Evolutionary conservation across 2,797 vertebrate species (phyloP).

Genomic region (Anniella stebbinsi): DNA sequence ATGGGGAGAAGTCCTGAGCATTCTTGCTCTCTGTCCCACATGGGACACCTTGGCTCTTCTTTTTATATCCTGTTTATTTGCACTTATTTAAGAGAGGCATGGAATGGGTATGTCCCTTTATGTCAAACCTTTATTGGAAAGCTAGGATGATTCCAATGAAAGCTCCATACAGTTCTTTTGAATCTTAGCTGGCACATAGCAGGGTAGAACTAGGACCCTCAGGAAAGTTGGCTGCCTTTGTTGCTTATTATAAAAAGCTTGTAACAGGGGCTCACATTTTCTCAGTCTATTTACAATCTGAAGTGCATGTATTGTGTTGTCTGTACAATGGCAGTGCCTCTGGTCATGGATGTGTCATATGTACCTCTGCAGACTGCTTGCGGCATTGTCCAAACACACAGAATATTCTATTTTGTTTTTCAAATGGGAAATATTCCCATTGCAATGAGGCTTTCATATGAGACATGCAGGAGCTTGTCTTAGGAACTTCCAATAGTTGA

Average conservation of each 20-base stretch:
- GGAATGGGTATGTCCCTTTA: not conserved
- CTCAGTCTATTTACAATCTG: not conserved
- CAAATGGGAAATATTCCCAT: constrained; percentile 3
- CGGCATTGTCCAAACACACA: not conserved
- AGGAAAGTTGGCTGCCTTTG: not conserved
- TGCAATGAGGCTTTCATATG: not conserved
- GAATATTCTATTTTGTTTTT: not conserved
- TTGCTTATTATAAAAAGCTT: not conserved
- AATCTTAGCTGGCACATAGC: not conserved
- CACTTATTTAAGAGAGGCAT: not conserved
- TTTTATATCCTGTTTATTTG: not conserved
- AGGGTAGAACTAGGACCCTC: not conserved
- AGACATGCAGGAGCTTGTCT: not conserved
- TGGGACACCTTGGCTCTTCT: not conserved
- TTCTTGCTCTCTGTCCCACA: not conserved
- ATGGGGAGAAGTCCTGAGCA: not conserved
- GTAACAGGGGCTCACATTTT: not conserved
- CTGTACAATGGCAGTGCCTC: not conserved
- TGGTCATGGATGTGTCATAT: constrained; percentile 9
- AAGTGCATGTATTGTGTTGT: not conserved
- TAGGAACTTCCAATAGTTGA: not conserved
- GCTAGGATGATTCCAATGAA: not conserved
- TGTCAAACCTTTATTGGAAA: not conserved
- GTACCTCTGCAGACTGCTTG: constrained; percentile 1
- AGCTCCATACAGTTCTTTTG: not conserved